Evolutionary conservation across 1,140 invertebrate genomes (phyloP).

Genomic region (Drosophila nikananu): DNA sequence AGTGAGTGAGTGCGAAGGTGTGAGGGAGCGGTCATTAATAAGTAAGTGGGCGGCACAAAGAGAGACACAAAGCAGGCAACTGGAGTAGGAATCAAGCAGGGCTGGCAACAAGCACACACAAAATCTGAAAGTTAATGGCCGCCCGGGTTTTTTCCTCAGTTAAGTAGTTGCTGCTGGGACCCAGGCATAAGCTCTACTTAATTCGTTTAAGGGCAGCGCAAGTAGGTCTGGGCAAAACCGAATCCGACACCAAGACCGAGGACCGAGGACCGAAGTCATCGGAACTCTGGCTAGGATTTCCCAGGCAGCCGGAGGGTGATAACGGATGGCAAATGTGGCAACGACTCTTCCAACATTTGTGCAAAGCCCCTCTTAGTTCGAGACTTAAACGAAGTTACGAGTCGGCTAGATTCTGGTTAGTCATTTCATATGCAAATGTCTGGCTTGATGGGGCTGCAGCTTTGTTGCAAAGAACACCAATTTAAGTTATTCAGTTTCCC

Average conservation of each 20-base stretch:
- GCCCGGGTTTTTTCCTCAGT: slow-evolving; percentile 24
- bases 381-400: slow-evolving; percentile 37
- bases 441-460: slow-evolving; percentile 3
- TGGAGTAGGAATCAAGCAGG: slow-evolving; percentile 25
- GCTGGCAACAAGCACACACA: slow-evolving; percentile 51
- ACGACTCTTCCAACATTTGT: slow-evolving; percentile 17
- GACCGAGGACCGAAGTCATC: slow-evolving; percentile 1
- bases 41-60: slow-evolving; percentile 50
- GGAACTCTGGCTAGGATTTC: slow-evolving; percentile 5
- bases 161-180: slow-evolving; percentile 51
- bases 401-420: slow-evolving; percentile 20
- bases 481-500: not conserved
- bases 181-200: slow-evolving; percentile 67
- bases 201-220: slow-evolving; percentile 67
- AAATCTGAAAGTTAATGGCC: slow-evolving; percentile 73
- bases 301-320: slow-evolving; percentile 8
- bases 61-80: slow-evolving; percentile 24
- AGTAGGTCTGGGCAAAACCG: slow-evolving; percentile 33
- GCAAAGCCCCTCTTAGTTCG: slow-evolving; percentile 6
- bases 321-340: slow-evolving; percentile 30
- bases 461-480: not conserved
- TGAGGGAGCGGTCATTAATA: slow-evolving; percentile 52
- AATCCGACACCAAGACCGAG: slow-evolving; percentile 6
- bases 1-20: slow-evolving; percentile 5
- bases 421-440: slow-evolving; percentile 23